A percentile compares a stretch with the other conserved stretches of the same genome.
phyloP scores from a whole-genome alignment of 2,797 vertebrate species.

The Liparis tanakae region DNA sequence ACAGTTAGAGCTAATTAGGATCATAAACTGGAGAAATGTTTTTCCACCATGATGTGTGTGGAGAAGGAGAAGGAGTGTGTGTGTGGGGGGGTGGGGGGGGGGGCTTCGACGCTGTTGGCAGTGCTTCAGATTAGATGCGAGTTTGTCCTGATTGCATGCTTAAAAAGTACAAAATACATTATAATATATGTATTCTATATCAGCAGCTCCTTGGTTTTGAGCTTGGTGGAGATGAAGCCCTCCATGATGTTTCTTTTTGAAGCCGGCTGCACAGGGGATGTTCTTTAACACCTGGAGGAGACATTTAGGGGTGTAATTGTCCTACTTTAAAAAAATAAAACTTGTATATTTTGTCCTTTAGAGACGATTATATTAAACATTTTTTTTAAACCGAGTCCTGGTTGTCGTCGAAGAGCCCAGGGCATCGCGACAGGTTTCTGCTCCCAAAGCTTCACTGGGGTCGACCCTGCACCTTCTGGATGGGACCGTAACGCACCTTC shows the following conservation, averaged over 20 bases:
- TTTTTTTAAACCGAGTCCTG: not conserved
- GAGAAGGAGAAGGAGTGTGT: too few relatives aligned
- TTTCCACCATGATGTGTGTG: conserved; percentile 63
- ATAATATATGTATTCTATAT: not conserved
- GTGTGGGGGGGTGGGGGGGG: conserved; percentile 49
- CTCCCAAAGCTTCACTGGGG: not conserved
- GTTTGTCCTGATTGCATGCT: conserved; percentile 18
- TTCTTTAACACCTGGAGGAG: not conserved
- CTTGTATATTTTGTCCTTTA: not conserved
- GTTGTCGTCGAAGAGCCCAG: not conserved
- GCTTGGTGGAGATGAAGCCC: conserved; percentile 1
- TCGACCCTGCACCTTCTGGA: not conserved
- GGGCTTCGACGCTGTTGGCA: conserved; percentile 55
- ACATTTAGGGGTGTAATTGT: not conserved
- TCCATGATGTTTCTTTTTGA: not conserved
- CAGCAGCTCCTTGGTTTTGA: not conserved
- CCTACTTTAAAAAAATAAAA: not conserved
- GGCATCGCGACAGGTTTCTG: not conserved
- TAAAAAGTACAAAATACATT: conserved; percentile 1
- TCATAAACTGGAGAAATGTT: conserved; percentile 80
- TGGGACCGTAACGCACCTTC: not conserved
- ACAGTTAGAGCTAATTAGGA: conserved; percentile 81
- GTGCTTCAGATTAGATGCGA: conserved; percentile 52
- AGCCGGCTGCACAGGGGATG: not conserved
- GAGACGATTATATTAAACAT: not conserved